A percentile compares a stretch with the other conserved stretches of the same genome.
Conservation (phyloP, 2,888 invertebrate genomes). For the Apamea epomidion region DNA sequence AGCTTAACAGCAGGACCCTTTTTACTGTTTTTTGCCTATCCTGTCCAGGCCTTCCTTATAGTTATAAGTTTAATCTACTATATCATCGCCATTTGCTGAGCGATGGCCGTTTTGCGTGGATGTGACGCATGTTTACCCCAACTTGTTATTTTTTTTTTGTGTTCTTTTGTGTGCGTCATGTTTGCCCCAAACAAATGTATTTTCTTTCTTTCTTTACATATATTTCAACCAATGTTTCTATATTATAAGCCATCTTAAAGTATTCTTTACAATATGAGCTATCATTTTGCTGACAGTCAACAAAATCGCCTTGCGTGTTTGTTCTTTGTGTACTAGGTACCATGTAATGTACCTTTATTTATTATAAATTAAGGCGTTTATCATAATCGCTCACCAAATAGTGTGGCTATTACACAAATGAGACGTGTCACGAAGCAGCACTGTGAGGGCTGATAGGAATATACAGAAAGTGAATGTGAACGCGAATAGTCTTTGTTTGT, state of each 20-base stretch:
- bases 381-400: slow-evolving; percentile 63
- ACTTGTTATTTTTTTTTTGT: too few species aligned
- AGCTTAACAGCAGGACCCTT: not conserved
- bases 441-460: slow-evolving; percentile 29
- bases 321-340: slow-evolving; percentile 19
- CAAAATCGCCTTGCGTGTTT: slow-evolving; percentile 10
- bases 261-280: not conserved
- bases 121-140: too few species aligned
- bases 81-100: too few species aligned
- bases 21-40: too few species aligned
- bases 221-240: not conserved
- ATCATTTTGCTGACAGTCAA: not conserved
- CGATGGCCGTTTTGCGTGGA: too few species aligned
- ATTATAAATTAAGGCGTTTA: slow-evolving; percentile 57
- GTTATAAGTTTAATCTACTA: not conserved
- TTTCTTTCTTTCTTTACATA: not conserved
- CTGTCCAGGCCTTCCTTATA: too few species aligned
- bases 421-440: slow-evolving; percentile 62
- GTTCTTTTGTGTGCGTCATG: too few species aligned
- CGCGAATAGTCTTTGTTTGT: not conserved
- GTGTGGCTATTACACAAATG: slow-evolving; percentile 61
- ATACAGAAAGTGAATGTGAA: slow-evolving; percentile 34
- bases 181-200: too few species aligned
- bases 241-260: not conserved
- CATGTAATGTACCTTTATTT: slow-evolving; percentile 36